These are phyloP conservation scores for Beroe ovata DNA, from an alignment of 37 sponge, comb jelly and placozoan genomes.

Conservation along the genomic window DNA sequence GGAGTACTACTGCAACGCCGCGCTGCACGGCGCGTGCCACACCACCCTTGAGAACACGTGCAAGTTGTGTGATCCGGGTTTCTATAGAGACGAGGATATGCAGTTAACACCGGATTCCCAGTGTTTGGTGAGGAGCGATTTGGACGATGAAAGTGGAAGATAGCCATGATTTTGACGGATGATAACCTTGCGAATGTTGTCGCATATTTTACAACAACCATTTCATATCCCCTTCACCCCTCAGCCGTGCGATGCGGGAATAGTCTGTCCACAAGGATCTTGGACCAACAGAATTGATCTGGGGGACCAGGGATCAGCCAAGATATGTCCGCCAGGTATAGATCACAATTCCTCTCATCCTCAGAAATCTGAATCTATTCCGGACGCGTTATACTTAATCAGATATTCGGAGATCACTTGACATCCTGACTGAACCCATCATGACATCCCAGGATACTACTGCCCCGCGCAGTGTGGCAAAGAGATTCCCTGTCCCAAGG, in stretches of 20 bases:
- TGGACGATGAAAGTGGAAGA: too few species aligned
- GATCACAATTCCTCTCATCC: too few species aligned
- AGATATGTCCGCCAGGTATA: not conserved
- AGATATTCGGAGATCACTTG: too few species aligned
- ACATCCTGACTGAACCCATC: too few species aligned
- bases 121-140: conserved; percentile 18
- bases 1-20: conserved; percentile 39
- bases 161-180: too few species aligned
- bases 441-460: conserved; percentile 65
- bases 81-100: conserved; percentile 27
- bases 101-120: not conserved
- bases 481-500: conserved; percentile 35
- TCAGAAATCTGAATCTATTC: too few species aligned
- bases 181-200: too few species aligned
- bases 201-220: not conserved
- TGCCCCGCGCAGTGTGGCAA: conserved; percentile 27
- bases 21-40: not conserved
- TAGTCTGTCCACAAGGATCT: conserved; percentile 2
- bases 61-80: conserved; percentile 46
- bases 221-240: not conserved
- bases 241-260: not conserved
- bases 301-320: not conserved
- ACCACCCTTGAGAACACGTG: conserved; percentile 37
- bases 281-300: not conserved
- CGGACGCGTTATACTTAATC: too few species aligned